These are phyloP conservation scores for Mus pahari DNA, from an alignment of 2,113 vertebrate species.

Conservation along the genomic window DNA sequence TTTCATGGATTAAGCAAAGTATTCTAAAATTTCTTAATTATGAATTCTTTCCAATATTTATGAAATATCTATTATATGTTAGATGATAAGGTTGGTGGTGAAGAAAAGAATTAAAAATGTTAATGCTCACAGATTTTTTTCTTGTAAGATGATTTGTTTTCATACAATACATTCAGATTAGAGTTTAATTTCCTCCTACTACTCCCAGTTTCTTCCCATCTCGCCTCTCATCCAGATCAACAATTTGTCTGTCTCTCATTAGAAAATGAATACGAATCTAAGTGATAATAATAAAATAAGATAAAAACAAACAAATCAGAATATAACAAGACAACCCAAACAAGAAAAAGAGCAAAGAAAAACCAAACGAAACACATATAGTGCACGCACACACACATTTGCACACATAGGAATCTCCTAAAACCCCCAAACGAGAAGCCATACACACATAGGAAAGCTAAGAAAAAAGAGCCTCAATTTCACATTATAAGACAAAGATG, in stretches of 20 bases:
- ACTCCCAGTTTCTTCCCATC: not conserved
- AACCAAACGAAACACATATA: not conserved
- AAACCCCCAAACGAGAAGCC: not conserved
- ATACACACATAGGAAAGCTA: not conserved
- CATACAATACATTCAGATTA: not conserved
- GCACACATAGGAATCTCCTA: not conserved
- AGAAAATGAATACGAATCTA: not conserved
- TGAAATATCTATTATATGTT: not conserved
- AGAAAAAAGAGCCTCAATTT: not conserved
- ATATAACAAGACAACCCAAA: not conserved
- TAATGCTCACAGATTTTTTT: not conserved
- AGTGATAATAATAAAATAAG: not conserved
- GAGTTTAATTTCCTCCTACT: not conserved
- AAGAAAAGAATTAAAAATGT: not conserved
- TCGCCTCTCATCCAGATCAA: not conserved
- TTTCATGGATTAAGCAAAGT: not conserved
- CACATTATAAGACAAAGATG: not conserved
- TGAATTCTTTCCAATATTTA: conserved; percentile 6
- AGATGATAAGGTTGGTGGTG: not conserved
- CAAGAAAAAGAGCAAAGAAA: not conserved
- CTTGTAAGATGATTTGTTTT: not conserved
- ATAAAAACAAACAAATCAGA: not conserved
- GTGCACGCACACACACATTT: not conserved
- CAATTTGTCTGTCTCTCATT: not conserved
- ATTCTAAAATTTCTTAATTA: conserved; percentile 14